Base-by-base conservation (phyloP, 2,113 vertebrate genomes). In the Telmatochromis brichardi region DNA sequence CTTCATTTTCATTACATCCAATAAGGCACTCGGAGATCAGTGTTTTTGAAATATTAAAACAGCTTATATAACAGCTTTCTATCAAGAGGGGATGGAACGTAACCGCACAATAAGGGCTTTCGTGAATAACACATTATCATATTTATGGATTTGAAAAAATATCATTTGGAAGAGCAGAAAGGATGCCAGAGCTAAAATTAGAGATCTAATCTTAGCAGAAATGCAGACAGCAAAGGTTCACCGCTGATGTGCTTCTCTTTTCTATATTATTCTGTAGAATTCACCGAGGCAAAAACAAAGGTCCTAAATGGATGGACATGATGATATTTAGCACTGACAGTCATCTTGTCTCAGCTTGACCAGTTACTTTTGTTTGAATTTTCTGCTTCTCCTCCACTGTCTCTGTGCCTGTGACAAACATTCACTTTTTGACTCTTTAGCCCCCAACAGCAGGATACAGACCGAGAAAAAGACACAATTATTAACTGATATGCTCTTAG, bases 401-500 rank as follows among this genome's bases (percentile, higher is more conserved):
- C 21, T 53, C 47, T 73, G 8, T 57, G 2, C 21, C 3, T 8
- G 37, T 28, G 31, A 73, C 7, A 2, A 42, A 40, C 37, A 42
- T 42, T 78, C 14, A 28, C 54, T 45, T 45, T 28, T 60, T 45
- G 57, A 83, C 81, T 82, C 60, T 84, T 88, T 65, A 91, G 93
- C 87, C 84, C 82, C 73, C 68, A 31, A 86, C 84, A 89, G 92
- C 82, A 90, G 81, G 83, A 84, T 42, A 84, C 73, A 81, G 81
- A 87, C 55, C 1, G 40, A 87, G 57, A 54, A 83, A 84, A 50
- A 21, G 53, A 90, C 83, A 71, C 40, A 87, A 92, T 96, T 82
- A 95, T 96, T 96, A 96, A 96, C 95, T 93, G 88, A 96, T 96
- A 79, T 81, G 91, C 83, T 94, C 85, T 94, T 91, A 83, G 88